Percentiles rank a stretch among this genome's conserved stretches.
These are phyloP conservation scores for Sebastes minor DNA, from an alignment of 2,797 vertebrate species.

Conservation along the genomic window DNA sequence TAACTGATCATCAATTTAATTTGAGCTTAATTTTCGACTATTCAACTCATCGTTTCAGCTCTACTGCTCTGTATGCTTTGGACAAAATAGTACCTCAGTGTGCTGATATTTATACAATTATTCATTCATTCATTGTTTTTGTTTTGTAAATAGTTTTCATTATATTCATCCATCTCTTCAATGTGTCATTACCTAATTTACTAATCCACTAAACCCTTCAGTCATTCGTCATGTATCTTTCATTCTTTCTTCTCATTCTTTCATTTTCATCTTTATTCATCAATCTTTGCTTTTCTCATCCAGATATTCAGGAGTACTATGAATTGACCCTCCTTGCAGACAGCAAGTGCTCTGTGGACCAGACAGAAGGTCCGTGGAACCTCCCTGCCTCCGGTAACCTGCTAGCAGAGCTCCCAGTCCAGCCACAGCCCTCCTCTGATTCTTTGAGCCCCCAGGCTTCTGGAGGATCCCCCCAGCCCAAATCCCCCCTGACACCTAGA, in stretches of 20 bases:
- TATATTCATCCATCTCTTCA: background rate
- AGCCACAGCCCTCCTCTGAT: background rate
- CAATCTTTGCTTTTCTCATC: background rate
- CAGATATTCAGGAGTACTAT: conserved; percentile 83
- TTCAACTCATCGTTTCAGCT: too few species aligned
- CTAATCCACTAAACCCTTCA: background rate
- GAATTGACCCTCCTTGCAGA: conserved; percentile 68
- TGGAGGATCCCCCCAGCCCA: conserved; percentile 14
- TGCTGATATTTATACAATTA: background rate
- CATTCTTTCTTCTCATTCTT: too few species aligned
- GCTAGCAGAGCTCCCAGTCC: conserved; percentile 5
- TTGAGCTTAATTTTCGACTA: background rate
- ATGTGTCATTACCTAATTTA: background rate
- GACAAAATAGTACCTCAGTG: background rate
- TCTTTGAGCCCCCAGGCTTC: background rate
- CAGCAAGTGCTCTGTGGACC: conserved; percentile 24
- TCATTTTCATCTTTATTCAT: too few species aligned
- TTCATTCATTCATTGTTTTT: background rate
- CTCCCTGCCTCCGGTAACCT: background rate
- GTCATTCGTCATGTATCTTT: background rate
- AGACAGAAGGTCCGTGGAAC: background rate
- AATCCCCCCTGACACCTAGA: conserved; percentile 30
- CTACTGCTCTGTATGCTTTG: too few species aligned
- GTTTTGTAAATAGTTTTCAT: background rate
- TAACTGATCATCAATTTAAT: background rate